Base-by-base conservation (phyloP, 2,888 invertebrate genomes). In the Eueremaeus valkanovi region DNA sequence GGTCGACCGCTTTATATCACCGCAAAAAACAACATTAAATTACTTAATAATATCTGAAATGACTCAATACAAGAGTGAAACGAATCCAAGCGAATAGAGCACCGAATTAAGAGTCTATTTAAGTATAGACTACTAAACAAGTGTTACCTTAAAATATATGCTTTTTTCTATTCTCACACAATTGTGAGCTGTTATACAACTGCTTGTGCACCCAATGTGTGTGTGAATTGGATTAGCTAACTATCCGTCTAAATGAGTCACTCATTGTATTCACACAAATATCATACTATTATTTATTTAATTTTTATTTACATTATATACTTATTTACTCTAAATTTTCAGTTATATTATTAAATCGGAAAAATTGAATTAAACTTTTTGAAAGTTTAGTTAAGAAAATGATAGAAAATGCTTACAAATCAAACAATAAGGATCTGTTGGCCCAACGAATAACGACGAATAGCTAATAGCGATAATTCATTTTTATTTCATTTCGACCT, bases 71-170 rank as follows among this genome's bases (percentile, higher is more conserved):
- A 29, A n/a, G 8, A 40, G 42, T 68, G 40, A 42, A 68, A 42
- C 36, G 24, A 40, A 68, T 18, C 68, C 40, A 68, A 68, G 42
- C 40, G 68, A 68, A 27, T 42, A 68, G 40, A 40, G 21, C 9
- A 24, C 36, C 33, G 33, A 63, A 63, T 61, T 61, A 61, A 61
- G 61, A 63, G 33, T 63, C 18, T n/a, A 36, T 63, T 36, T 11
- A 61, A 45, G 21, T 9, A 55, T 27, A n/a, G 9, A 27, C 1
- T 55, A 27, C 24, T 55, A 55, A 55, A 55, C 55, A 27, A 27
- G 55, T 55, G 55, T 27, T 55, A 27, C 24, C 55, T 55, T n/a
- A 55, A 55, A 55, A 55, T n/a, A 27, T 6, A 55, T 11, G 9
- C 16, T 1, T 27, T 55, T 55, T 55, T 36, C 36, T 8, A 8